Evolutionary conservation across 2,113 vertebrate species (phyloP), one percentile per base, ranked within the genome.

Genomic region (Okapia johnstoni): DNA sequence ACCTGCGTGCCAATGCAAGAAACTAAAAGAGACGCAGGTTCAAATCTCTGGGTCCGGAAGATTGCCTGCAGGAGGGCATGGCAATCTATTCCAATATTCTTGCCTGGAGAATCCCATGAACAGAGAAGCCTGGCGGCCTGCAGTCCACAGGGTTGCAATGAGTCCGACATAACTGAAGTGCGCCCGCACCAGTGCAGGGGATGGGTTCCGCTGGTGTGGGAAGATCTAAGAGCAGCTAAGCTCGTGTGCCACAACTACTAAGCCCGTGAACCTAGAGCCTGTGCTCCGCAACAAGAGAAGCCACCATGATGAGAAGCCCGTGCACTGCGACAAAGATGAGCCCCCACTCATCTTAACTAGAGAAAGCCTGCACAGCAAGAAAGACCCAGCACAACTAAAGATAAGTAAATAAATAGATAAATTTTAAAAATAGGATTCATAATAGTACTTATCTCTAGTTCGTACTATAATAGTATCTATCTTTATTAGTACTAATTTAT

Each of bases 301-400:
- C n/a, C 1, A 1, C 9, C 19, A 6, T 36, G 63, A 70, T 2
- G 63, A 66, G n/a, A 70, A 43, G 36, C 10, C 16, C 0, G 5
- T 40, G 66, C 21, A 1, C 36, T 25, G 36, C 3, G 7, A 73
- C 70, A 1, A 40, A 40, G 36, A 6, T 10, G 0, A 73, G n/a
- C 36, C 66, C 36, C 36, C 66, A 73, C 66, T 10, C 2, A 1
- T 19, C 19, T 5, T 23, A 40, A 12, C 19, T 6, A 36, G 66
- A 36, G 66, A 40, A 40, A 70, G n/a, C 19, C 66, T 9, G 1
- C n/a, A 23, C 66, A 36, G 66, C 9, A 21, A 36, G 33, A 21
- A 36, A 70, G 66, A 23, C 66, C n/a, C 2, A 43, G 36, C 36
- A 43, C 70, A 76, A 40, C n/a, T 40, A 12, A 11, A 36, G 11